Percentiles rank a stretch among this genome's conserved stretches.
Conservation (phyloP, 2,113 vertebrate species). For the Axis porcinus region DNA sequence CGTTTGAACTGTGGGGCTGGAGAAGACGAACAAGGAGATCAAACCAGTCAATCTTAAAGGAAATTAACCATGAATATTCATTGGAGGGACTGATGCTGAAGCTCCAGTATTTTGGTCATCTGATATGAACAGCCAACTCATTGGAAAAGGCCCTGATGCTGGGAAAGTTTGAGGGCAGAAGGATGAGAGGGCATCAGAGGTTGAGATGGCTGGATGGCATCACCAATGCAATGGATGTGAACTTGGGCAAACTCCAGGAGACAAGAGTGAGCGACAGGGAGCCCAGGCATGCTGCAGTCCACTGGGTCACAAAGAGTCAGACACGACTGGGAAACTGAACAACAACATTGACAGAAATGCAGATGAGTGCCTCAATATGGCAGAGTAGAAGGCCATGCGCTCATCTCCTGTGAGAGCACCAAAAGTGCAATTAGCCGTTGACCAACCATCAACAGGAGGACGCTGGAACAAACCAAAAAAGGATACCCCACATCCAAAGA, state of each 20-base stretch:
- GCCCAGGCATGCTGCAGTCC: background rate
- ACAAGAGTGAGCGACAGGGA: background rate
- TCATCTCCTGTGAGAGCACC: background rate
- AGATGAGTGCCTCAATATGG: background rate
- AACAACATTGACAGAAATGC: background rate
- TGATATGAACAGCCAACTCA: background rate
- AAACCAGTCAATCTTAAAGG: background rate
- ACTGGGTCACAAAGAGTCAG: background rate
- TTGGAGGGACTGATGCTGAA: background rate
- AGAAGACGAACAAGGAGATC: background rate
- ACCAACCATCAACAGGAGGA: background rate
- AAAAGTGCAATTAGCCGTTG: background rate
- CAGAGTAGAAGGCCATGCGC: background rate
- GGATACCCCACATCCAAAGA: background rate
- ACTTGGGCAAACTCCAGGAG: background rate
- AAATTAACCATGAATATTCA: background rate
- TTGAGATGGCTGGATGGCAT: background rate
- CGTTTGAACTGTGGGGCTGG: background rate
- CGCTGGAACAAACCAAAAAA: rapidly evolving
- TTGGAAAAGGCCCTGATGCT: background rate
- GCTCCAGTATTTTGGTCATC: background rate
- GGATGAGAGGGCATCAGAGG: background rate
- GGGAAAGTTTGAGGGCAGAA: background rate
- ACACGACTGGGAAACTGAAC: background rate
- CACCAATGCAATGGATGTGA: background rate